Percentiles rank a stretch among this genome's conserved stretches.
phyloP scores from a whole-genome alignment of 2,113 vertebrate species.

The Tapirus terrestris region DNA sequence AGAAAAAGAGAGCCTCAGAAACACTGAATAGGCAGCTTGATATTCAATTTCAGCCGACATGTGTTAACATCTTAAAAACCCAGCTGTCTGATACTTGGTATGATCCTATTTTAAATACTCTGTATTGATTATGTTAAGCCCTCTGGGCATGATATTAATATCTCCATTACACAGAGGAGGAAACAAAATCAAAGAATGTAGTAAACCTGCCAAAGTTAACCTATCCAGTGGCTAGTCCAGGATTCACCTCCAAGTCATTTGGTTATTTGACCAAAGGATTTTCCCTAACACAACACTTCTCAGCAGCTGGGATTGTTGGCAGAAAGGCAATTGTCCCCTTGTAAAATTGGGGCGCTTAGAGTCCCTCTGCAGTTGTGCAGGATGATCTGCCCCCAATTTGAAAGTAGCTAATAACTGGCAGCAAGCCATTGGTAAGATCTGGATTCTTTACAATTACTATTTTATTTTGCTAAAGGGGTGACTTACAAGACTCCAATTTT shows the following conservation, averaged over 20 bases:
- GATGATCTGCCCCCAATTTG: background rate
- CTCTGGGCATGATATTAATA: background rate
- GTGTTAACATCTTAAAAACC: constrained; percentile 3
- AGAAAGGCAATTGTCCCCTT: background rate
- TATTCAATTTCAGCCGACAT: background rate
- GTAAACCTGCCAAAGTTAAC: background rate
- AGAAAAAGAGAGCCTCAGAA: background rate
- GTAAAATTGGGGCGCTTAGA: background rate
- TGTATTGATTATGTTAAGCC: background rate
- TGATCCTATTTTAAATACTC: background rate
- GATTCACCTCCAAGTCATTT: background rate
- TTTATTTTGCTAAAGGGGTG: background rate
- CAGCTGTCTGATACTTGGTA: background rate
- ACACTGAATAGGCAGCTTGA: background rate
- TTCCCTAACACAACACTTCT: background rate
- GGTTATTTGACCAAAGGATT: background rate
- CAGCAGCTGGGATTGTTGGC: background rate
- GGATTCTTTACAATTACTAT: background rate
- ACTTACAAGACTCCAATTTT: background rate
- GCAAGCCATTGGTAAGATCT: background rate
- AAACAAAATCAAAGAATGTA: background rate
- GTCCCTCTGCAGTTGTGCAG: background rate
- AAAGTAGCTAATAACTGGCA: background rate
- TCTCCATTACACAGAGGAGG: background rate
- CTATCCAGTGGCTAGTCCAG: background rate